Conservation (phyloP, 2,797 vertebrate genomes). For the Ptychadena robeensis region DNA sequence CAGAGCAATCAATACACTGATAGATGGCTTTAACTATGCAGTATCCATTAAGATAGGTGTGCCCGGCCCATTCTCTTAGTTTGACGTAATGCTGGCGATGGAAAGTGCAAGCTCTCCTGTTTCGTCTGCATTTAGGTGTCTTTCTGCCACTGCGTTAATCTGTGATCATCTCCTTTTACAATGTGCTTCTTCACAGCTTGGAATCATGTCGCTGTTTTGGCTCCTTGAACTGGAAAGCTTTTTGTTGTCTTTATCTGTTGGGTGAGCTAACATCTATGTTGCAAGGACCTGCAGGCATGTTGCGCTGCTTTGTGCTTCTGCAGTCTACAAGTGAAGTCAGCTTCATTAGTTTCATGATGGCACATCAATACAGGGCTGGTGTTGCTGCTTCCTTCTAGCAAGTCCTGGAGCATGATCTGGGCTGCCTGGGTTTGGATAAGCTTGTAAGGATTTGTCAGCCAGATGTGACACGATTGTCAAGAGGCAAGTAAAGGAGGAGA, state of each 20-base stretch:
- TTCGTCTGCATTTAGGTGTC: constrained; percentile 31
- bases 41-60: constrained; percentile 47
- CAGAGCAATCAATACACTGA: constrained; percentile 51
- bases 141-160: constrained; percentile 35
- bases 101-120: constrained; percentile 45
- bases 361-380: constrained; percentile 76
- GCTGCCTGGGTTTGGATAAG: constrained; percentile 80
- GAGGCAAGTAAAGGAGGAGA: constrained; percentile 84
- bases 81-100: constrained; percentile 43
- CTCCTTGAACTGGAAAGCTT: constrained; percentile 69
- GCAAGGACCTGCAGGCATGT: constrained; percentile 73
- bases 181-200: constrained; percentile 34
- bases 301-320: constrained; percentile 72
- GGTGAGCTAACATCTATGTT: constrained; percentile 70
- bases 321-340: constrained; percentile 75
- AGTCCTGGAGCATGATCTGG: constrained; percentile 78
- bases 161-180: constrained; percentile 61
- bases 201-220: constrained; percentile 68
- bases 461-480: constrained; percentile 91
- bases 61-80: constrained; percentile 41
- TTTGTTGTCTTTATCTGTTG: constrained; percentile 70
- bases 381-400: constrained; percentile 78
- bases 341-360: constrained; percentile 84
- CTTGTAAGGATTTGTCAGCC: constrained; percentile 90
- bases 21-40: constrained; percentile 53